phyloP scores from a whole-genome alignment of 2,797 vertebrate species.

The Mallotus villosus region DNA sequence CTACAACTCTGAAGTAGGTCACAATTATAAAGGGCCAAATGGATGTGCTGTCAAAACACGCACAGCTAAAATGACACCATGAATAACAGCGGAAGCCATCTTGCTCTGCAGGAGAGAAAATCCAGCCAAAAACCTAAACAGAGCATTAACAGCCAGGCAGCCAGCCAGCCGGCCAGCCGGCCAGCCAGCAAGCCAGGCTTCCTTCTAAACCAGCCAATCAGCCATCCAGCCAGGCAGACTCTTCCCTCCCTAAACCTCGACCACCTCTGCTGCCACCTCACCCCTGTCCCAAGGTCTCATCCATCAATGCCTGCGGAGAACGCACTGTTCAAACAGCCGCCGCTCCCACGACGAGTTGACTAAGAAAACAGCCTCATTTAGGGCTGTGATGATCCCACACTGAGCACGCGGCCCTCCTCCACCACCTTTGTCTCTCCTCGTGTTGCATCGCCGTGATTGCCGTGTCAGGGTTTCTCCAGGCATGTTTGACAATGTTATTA shows the following conservation, averaged over 20 bases:
- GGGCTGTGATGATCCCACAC: constrained; percentile 55
- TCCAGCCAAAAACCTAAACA: constrained; percentile 60
- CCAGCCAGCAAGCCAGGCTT: constrained; percentile 18
- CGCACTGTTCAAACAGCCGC: constrained; percentile 52
- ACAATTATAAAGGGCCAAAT: constrained; percentile 53
- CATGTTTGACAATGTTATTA: constrained; percentile 24
- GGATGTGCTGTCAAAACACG: constrained; percentile 36
- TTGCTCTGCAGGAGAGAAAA: constrained; percentile 29
- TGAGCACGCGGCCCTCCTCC: constrained; percentile 38
- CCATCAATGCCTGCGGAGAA: constrained; percentile 58
- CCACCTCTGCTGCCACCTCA: constrained; percentile 46
- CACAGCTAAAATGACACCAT: constrained; percentile 55
- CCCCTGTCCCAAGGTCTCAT: constrained; percentile 63
- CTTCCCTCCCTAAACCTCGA: constrained; percentile 26
- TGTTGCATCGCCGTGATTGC: constrained; percentile 46
- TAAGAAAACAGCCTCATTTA: constrained; percentile 67
- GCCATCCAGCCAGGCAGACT: constrained; percentile 18
- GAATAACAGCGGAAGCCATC: constrained; percentile 40
- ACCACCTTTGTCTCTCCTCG: constrained; percentile 55
- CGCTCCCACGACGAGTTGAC: constrained; percentile 57
- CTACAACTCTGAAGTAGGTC: constrained; percentile 47
- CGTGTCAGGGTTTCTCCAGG: constrained; percentile 45
- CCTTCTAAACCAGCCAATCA: neutral
- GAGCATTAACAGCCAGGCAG: constrained; percentile 50
- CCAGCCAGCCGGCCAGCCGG: constrained; percentile 49